These are phyloP conservation scores for Beaufortia kweichowensis DNA, from an alignment of 2,113 vertebrate species.

Conservation along the genomic window DNA sequence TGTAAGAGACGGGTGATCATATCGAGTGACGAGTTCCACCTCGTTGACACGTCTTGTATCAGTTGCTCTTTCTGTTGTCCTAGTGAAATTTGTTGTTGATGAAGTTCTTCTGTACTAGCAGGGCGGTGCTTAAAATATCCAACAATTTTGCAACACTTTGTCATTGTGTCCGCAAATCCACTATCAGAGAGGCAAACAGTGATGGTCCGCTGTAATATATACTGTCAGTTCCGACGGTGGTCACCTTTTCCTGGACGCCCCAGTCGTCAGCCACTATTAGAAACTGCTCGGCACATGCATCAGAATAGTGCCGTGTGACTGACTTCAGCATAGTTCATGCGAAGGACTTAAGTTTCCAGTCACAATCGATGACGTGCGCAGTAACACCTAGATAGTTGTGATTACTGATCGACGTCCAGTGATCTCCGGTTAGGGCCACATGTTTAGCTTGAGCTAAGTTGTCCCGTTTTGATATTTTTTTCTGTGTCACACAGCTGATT, in stretches of 20 bases:
- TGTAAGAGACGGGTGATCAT: background rate
- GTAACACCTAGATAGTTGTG: slow-evolving; percentile 27
- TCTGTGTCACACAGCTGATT: slow-evolving; percentile 9
- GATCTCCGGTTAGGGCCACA: slow-evolving; percentile 2
- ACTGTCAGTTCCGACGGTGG: slow-evolving; percentile 21
- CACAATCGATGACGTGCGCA: background rate
- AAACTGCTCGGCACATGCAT: background rate
- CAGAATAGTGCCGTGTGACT: slow-evolving; percentile 20
- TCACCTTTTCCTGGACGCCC: background rate
- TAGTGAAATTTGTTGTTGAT: too few relatives aligned
- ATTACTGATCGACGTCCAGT: slow-evolving; percentile 10
- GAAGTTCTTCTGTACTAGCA: too few relatives aligned
- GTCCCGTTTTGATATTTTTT: background rate
- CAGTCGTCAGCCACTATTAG: slow-evolving; percentile 3
- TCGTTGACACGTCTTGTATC: background rate
- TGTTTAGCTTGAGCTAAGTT: background rate
- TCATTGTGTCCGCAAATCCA: background rate
- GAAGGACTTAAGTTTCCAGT: slow-evolving; percentile 15
- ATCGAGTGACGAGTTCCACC: background rate
- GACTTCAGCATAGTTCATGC: background rate
- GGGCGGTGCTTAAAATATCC: background rate
- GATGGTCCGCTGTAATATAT: background rate
- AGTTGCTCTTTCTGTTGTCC: too few relatives aligned
- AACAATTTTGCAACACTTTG: background rate
- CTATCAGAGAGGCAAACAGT: slow-evolving; percentile 28